These are phyloP conservation scores for Caenorhabditis brenneri DNA, from an alignment of 1,140 invertebrate genomes.

Conservation along the genomic window DNA sequence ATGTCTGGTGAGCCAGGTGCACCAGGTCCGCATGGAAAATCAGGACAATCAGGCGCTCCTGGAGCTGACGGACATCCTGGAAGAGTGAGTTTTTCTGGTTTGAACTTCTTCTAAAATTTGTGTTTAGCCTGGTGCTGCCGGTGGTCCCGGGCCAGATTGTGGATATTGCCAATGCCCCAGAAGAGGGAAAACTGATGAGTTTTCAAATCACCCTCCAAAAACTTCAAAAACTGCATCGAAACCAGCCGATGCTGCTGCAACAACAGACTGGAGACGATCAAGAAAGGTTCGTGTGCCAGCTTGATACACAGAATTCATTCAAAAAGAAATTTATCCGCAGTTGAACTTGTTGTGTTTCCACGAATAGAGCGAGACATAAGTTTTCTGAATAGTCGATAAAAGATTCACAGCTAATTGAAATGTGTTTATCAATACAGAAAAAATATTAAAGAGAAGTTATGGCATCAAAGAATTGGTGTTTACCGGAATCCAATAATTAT, in stretches of 20 bases:
- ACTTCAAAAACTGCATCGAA: not conserved
- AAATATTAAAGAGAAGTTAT: no score
- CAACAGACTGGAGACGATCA: not conserved
- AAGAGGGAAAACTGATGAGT: constrained; percentile 19
- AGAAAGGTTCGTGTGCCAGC: not conserved
- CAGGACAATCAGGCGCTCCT: not conserved
- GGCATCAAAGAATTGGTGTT: no score
- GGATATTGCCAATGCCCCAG: constrained; percentile 36
- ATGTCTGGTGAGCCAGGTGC: not conserved
- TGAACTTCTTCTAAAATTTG: not conserved
- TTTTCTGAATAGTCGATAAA: not conserved
- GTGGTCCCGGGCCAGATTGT: constrained; percentile 32
- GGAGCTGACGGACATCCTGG: constrained; percentile 16
- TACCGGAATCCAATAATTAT: no score
- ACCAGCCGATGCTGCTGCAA: not conserved
- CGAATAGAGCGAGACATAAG: no score
- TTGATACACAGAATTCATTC: not conserved
- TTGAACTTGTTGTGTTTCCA: no score
- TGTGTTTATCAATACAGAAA: no score
- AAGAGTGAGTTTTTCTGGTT: not conserved
- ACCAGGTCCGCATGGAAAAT: constrained; percentile 26
- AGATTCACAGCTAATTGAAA: no score
- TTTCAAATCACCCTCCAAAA: not conserved
- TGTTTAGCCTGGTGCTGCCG: not conserved
- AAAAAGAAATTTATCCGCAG: no score